phyloP scores from a whole-genome alignment of 2,113 vertebrate genomes.

The Leucoraja erinaceus region DNA sequence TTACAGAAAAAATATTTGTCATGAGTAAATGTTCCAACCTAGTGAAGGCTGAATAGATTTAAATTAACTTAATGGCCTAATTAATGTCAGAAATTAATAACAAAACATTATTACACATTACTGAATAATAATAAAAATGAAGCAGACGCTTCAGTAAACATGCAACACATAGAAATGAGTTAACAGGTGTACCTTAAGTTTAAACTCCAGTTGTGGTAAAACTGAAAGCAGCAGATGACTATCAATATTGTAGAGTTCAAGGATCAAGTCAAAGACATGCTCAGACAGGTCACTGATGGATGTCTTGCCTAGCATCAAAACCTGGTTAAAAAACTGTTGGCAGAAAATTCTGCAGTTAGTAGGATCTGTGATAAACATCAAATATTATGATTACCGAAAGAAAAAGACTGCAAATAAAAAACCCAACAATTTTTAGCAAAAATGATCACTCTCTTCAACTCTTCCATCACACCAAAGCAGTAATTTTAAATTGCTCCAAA shows the following conservation, averaged over 20 bases:
- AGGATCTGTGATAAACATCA: not conserved
- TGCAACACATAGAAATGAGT: not conserved
- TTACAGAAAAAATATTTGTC: too few relatives aligned
- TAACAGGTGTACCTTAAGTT: conserved; percentile 77
- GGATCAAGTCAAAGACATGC: conserved; percentile 93
- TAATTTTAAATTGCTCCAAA: too few relatives aligned
- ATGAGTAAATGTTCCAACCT: not conserved
- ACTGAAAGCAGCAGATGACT: conserved; percentile 95
- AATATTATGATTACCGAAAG: not conserved
- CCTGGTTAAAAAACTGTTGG: conserved; percentile 94
- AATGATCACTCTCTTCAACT: too few relatives aligned
- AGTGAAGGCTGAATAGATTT: not conserved
- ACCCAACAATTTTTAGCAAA: too few relatives aligned
- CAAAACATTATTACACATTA: not conserved
- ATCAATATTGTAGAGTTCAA: conserved; percentile 98
- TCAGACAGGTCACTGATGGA: conserved; percentile 97
- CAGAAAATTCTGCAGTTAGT: not conserved
- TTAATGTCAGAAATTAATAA: not conserved
- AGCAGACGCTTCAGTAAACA: conserved; percentile 26
- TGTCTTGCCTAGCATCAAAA: conserved; percentile 97
- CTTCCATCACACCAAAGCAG: too few relatives aligned
- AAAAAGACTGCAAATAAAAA: not conserved
- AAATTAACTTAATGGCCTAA: not conserved
- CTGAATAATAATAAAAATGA: conserved; percentile 23
- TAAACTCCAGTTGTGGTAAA: conserved; percentile 95